phyloP scores from a whole-genome alignment of 2,888 invertebrate species.

The Leucania comma region DNA sequence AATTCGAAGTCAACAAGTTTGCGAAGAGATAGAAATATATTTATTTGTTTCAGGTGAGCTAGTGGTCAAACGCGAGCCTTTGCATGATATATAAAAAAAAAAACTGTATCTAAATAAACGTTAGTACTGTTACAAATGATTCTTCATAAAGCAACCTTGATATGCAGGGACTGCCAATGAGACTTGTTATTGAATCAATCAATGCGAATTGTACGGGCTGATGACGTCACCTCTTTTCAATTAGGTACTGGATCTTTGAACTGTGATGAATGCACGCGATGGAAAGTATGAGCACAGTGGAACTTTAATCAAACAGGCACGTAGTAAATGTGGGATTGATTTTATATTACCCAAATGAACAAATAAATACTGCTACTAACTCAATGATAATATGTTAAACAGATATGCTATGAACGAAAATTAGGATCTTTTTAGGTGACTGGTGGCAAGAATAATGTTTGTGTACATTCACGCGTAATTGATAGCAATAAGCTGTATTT shows the following conservation, averaged over 20 bases:
- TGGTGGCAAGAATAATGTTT: too few relatives aligned
- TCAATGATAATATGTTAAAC: too few relatives aligned
- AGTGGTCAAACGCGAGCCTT: too few relatives aligned
- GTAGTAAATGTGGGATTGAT: not conserved
- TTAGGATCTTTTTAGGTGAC: too few relatives aligned
- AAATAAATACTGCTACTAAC: too few relatives aligned
- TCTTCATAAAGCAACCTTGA: slow-evolving; percentile 1
- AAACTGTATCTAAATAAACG: not conserved
- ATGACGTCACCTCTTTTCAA: slow-evolving; percentile 52
- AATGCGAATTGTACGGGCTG: slow-evolving; percentile 19
- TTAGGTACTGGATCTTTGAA: slow-evolving; percentile 19
- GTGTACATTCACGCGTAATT: too few relatives aligned
- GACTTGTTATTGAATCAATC: slow-evolving; percentile 46
- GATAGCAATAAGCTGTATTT: too few relatives aligned
- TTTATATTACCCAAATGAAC: not conserved
- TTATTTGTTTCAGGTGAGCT: too few relatives aligned
- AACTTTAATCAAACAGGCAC: not conserved
- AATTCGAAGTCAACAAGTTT: not conserved
- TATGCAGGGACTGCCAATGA: slow-evolving; percentile 25
- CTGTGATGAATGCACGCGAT: slow-evolving; percentile 33
- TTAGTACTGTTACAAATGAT: not conserved
- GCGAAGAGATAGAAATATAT: too few relatives aligned
- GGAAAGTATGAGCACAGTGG: slow-evolving; percentile 3
- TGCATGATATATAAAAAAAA: too few relatives aligned
- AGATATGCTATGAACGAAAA: too few relatives aligned